These are phyloP conservation scores for Acanthiza pusilla DNA, from an alignment of 2,797 vertebrate genomes.

Conservation along the genomic window DNA sequence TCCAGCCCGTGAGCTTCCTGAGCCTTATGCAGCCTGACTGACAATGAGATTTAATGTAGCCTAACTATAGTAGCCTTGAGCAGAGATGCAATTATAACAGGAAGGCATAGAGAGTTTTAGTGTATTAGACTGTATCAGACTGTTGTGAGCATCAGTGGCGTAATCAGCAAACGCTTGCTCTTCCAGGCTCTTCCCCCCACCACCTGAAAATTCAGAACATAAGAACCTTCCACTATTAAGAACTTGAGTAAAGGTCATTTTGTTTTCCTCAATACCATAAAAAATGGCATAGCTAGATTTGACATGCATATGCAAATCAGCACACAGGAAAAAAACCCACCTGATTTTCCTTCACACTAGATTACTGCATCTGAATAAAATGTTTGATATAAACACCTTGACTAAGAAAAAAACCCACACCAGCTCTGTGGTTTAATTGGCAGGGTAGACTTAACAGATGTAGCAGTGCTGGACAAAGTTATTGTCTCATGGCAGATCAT, in stretches of 20 bases:
- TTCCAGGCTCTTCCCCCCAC: not conserved
- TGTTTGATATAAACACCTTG: conserved; percentile 54
- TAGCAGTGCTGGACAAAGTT: not conserved
- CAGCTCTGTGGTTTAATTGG: conserved; percentile 55
- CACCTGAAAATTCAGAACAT: conserved; percentile 40
- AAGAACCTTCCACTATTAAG: conserved; percentile 51
- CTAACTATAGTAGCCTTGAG: conserved; percentile 72
- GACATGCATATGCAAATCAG: conserved; percentile 72
- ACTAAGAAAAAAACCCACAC: not conserved
- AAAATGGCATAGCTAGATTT: conserved; percentile 51
- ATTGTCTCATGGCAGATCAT: conserved; percentile 1
- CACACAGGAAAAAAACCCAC: not conserved
- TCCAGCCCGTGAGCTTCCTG: conserved; percentile 36
- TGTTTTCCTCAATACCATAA: conserved; percentile 64
- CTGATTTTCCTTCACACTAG: conserved; percentile 49
- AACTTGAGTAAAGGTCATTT: conserved; percentile 73
- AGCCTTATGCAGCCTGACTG: conserved; percentile 59
- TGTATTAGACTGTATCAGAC: conserved; percentile 47
- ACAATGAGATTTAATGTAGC: conserved; percentile 67
- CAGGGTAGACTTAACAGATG: conserved; percentile 48
- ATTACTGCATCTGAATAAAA: conserved; percentile 49
- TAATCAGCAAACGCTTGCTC: conserved; percentile 47
- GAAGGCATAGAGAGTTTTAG: conserved; percentile 51
- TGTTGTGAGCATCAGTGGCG: conserved; percentile 13
- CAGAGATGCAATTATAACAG: conserved; percentile 64